Percentiles rank a stretch among this genome's conserved stretches.
Evolutionary conservation across 2,113 vertebrate genomes (phyloP).

Genomic region (sheep (Ovis aries)): ARS-UI_Ramb_v3.0 NC_056077.1:15710501-15711000

Average conservation of each 20-base stretch:
- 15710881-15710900: neutral
- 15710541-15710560: neutral
- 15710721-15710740: neutral
- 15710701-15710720: neutral
- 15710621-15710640: neutral
- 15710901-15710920: neutral
- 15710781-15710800: neutral
- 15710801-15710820: neutral
- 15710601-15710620: neutral
- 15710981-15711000: neutral
- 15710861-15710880: neutral
- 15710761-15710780: neutral
- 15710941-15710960: neutral
- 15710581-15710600: neutral
- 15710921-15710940: neutral
- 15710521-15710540: neutral
- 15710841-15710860: neutral
- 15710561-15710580: constrained; percentile 1
- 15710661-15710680: neutral
- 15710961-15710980: neutral
- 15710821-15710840: neutral
- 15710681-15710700: neutral
- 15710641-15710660: neutral
- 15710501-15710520: neutral
- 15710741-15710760: neutral